Evolutionary conservation across 37 sponge, comb jelly and placozoan species (phyloP), one percentile per base, ranked within the genome.

Genomic region (Dysidea cf. avara): DNA sequence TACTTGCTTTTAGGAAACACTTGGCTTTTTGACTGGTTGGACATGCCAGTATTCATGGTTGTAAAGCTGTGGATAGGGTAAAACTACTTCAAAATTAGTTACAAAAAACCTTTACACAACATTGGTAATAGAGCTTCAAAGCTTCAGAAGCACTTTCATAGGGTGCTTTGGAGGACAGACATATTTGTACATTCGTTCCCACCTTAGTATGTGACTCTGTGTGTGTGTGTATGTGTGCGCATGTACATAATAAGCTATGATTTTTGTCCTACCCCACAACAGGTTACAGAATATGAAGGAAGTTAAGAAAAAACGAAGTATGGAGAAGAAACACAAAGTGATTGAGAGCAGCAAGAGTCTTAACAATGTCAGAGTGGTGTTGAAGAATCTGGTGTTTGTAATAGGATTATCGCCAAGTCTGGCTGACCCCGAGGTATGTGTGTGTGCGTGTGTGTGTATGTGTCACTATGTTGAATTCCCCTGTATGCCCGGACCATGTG

Each of bases 321-420:
- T 71, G 21, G 90, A 84, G 29, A 92, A 86, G 64, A 85, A 88
- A 77, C 96, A 92, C 66, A 88, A 92, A 60, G 56, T 86, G 39
- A 59, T 89, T 30, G 96, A 96, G 71, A 92, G 81, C 51, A 82
- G 96, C 82, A 92, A 89, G 48, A 92, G 86, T 60, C 71, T 96
- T 29, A 74, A 87, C 48, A 81, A 86, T 52, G 84, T 96, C 49
- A 83, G 96, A 82, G 96, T 96, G 56, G 73, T 96, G 11, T 92
- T 88, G 75, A 85, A 76, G 56, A 96, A 96, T 49, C 66, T 92
- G 16, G 93, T 96, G 21, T 96, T 96, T 86, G 93, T 96, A 9
- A 83, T 92, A n/a, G 96, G 96, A 20, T 76, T 96, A 4, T 89
- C 96, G 13, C 84, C 90, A 34, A 82, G 93, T 52, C 64, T 96